phyloP scores from a whole-genome alignment of 2,797 vertebrate species.

The Pempheris klunzingeri region DNA sequence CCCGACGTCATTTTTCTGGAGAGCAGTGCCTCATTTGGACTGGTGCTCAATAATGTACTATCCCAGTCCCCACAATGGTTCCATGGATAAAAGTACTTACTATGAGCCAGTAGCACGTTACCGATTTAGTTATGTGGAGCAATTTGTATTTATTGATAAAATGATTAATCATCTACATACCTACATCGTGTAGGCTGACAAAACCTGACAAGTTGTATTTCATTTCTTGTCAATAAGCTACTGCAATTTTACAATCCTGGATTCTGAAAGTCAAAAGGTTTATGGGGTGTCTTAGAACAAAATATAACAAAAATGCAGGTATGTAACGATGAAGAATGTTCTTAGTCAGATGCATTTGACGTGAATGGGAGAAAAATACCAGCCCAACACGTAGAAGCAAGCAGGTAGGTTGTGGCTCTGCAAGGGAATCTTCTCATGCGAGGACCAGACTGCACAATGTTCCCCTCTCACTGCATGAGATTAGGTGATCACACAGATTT shows the following conservation, averaged over 20 bases:
- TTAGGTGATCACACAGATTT: background rate
- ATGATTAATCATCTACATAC: background rate
- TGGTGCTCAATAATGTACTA: constrained; percentile 26
- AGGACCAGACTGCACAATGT: background rate
- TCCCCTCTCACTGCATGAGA: background rate
- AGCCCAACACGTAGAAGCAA: background rate
- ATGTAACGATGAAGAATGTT: background rate
- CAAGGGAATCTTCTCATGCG: background rate
- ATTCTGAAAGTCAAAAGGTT: background rate
- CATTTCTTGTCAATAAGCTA: background rate
- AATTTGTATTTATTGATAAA: background rate
- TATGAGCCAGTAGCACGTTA: constrained; percentile 10
- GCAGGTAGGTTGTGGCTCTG: background rate
- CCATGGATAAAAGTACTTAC: background rate
- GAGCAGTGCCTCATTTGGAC: constrained; percentile 25
- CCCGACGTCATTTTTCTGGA: constrained; percentile 48
- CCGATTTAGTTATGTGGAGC: background rate
- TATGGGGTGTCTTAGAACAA: background rate
- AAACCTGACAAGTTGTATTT: background rate
- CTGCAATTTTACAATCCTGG: too few relatives aligned
- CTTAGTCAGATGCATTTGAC: background rate
- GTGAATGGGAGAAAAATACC: constrained; percentile 11
- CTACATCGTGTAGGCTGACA: background rate
- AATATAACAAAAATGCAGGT: background rate
- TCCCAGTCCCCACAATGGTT: background rate